Percentiles rank a stretch among this genome's conserved stretches.
Evolutionary conservation across 92 coral and sea anemone genomes (phyloP).

Genomic region (Epizoanthus ramosus): DNA sequence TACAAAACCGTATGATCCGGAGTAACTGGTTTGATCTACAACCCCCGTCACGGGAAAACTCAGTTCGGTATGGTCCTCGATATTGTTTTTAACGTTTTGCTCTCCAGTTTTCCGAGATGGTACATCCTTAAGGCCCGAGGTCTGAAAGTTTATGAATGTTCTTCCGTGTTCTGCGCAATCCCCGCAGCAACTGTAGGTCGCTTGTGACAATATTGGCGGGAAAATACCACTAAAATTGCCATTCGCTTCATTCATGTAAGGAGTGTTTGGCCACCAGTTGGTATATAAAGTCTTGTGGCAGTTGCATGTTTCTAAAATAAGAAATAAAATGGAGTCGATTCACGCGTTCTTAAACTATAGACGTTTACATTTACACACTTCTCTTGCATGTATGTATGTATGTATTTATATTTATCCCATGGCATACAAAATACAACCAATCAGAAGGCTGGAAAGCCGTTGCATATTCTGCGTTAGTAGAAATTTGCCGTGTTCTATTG

Average conservation of each 20-base stretch:
- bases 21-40: conserved; percentile 56
- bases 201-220: conserved; percentile 67
- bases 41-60: conserved; percentile 84
- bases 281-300: conserved; percentile 75
- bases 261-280: conserved; percentile 89
- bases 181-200: conserved; percentile 72
- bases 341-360: background rate
- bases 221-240: conserved; percentile 75
- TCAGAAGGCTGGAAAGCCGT: no score
- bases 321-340: background rate
- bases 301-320: conserved; percentile 83
- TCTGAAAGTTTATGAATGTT: conserved; percentile 55
- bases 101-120: conserved; percentile 41
- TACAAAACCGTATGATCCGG: conserved; percentile 74
- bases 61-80: conserved; percentile 67
- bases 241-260: conserved; percentile 57
- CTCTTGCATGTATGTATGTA: no score
- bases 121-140: conserved; percentile 34
- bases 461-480: no score
- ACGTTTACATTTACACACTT: background rate
- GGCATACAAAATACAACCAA: no score
- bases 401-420: no score
- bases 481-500: no score
- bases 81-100: conserved; percentile 53
- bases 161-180: conserved; percentile 63